A percentile compares a stretch with the other conserved stretches of the same genome.
phyloP scores from a whole-genome alignment of 2,113 vertebrate species.

The Noctilio leporinus region DNA sequence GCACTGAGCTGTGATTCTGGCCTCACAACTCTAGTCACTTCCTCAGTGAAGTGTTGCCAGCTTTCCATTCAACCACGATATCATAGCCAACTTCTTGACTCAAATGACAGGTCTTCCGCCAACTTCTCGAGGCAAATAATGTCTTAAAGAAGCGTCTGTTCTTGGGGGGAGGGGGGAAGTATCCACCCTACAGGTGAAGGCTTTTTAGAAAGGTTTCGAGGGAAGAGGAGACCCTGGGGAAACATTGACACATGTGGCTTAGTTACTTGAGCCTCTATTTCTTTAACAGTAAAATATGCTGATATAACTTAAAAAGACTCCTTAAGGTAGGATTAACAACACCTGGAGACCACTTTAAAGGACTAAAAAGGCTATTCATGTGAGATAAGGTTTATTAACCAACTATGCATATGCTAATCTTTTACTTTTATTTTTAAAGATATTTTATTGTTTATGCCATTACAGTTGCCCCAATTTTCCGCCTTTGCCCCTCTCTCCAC shows the following conservation, averaged over 20 bases:
- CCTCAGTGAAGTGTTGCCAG: neutral
- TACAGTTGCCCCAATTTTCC: no score
- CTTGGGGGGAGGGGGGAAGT: neutral
- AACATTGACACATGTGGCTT: neutral
- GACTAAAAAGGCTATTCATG: neutral
- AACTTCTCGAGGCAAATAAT: no score
- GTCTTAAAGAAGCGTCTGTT: neutral
- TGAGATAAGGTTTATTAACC: neutral
- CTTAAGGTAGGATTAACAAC: neutral
- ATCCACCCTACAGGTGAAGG: neutral
- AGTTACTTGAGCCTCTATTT: neutral
- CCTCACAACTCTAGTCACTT: neutral
- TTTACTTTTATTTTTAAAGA: no score
- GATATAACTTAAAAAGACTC: neutral
- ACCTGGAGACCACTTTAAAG: neutral
- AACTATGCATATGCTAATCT: neutral
- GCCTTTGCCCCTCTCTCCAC: no score
- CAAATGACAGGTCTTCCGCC: no score
- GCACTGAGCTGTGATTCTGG: neutral
- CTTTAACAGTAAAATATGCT: slow-evolving; percentile 9
- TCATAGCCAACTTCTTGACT: neutral
- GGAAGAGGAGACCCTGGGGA: neutral
- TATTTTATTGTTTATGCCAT: no score
- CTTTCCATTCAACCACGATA: neutral
- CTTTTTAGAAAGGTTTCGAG: neutral